A percentile compares a stretch with the other conserved stretches of the same genome.
phyloP scores from a whole-genome alignment of 2,797 vertebrate genomes.

The Oophaga sylvatica region DNA sequence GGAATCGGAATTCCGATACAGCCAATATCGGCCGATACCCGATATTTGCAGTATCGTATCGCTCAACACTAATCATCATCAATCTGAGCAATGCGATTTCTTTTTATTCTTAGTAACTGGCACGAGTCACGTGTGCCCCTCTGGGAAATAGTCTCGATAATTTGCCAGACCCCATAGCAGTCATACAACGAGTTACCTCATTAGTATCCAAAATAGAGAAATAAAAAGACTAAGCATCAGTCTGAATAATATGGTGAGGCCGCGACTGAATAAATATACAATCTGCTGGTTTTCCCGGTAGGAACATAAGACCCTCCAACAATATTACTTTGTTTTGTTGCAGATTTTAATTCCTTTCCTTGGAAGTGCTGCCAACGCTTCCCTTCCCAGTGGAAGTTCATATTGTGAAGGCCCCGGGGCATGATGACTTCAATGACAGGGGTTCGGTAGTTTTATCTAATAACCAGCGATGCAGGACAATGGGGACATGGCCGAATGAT shows the following conservation, averaged over 20 bases:
- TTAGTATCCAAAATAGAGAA: background rate
- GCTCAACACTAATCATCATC: background rate
- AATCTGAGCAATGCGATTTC: background rate
- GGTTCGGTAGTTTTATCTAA: constrained; percentile 23
- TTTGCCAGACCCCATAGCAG: background rate
- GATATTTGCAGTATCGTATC: no score
- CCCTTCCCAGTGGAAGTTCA: constrained; percentile 50
- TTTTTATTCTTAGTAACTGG: background rate
- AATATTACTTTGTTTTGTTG: constrained; percentile 5
- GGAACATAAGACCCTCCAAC: background rate
- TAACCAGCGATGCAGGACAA: constrained; percentile 18
- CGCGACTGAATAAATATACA: background rate
- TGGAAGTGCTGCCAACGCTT: constrained; percentile 2
- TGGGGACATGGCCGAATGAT: constrained; percentile 30
- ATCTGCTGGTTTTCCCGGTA: background rate
- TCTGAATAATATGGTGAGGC: background rate
- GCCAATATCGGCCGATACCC: no score
- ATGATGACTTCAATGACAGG: constrained; percentile 29
- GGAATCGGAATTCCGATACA: no score
- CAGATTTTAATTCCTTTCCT: constrained; percentile 16
- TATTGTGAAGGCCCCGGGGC: constrained; percentile 43
- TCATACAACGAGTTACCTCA: background rate
- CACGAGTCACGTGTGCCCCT: background rate
- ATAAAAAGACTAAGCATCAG: background rate
- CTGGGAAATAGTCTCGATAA: background rate